Base-by-base conservation (phyloP, 2,888 invertebrate species). In the Drosophila parthenogenetica region DNA sequence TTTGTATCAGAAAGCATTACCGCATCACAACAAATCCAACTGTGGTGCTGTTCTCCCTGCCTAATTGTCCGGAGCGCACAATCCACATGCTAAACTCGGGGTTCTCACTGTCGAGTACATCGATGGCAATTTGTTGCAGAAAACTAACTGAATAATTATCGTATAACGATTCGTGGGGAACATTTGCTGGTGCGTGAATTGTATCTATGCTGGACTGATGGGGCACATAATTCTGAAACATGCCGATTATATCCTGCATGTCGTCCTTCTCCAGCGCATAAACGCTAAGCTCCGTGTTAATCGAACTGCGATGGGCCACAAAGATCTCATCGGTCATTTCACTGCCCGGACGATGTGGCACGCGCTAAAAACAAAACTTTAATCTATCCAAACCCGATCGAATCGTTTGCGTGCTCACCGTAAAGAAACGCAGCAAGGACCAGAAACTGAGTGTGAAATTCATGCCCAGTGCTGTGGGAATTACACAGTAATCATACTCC, bases 401-500 rank as follows among this genome's bases (percentile, higher is more conserved):
- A 10, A 22, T 14, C 7, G 3, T 7, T 5, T 19, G 13, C n/a
- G 7, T 14, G 22, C 86, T 71, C 54, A 91, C 91, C 51, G 88
- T 73, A 59, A 91, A 91, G 64, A 76, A 90, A 5, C 77, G 76
- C 3, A 91, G 62, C 14, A 85, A n/a, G 0, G 73, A 69, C 29
- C 40, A 42, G 8, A 83, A 51, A 42, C 71, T 72, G 8, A 43
- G n/a, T 0, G 71, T 63, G n/a, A 70, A 65, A 11, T 75, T 61
- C 10, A 74, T 49, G 1, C 55, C 57, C 1, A 69, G 58, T 8
- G 82, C 68, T 3, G 90, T 40, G 1, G 85, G 67, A 2, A 91
- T 63, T 10, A 91, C 67, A 13, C 91, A 91, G 53, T 87, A 96
- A 49, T 96, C 95, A 25, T 93, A 93, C 4, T 94, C 92, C 1